Base-by-base conservation (phyloP, 2,113 vertebrate genomes). In the Elachura formosa region DNA sequence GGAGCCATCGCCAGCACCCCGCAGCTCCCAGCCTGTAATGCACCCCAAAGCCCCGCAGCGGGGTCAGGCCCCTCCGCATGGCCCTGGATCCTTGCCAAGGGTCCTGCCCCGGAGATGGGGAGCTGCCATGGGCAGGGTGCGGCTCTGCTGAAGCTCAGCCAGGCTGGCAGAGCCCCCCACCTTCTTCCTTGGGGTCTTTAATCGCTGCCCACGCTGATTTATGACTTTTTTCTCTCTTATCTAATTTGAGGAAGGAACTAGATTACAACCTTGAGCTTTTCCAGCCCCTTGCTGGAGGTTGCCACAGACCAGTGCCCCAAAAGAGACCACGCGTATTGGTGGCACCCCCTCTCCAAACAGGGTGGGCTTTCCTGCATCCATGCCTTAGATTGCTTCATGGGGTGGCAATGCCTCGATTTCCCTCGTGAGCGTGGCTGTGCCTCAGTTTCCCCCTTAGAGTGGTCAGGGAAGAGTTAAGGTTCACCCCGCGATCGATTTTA, bases 211-310 rank as follows among this genome's bases (percentile, higher is more conserved):
- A 13, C 0, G 16, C 46, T 95, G 92, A 96, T 96, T 91, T 84
- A 96, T 73, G 84, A 58, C 84, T 84, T 69, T 83, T 89, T 80
- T 23, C 52, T 14, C 49, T 80, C 68, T 95, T 61, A 95, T 95
- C 51, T 94, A 89, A 91, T 94, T 93, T 87, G 87, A 94, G 68
- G 59, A 91, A 89, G 87, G 94, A 93, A 94, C 80, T 36, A 94
- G 94, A 96, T 95, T 95, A 96, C 22, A 86, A 80, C 86, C 88
- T 95, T 93, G 92, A 89, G 87, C 76, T 94, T 95, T 72, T 73
- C 94, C 92, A 95, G 92, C 67, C 48, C 82, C 17, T 0, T 1
- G 26, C 82, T n/a, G 31, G 81, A 64, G 69, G 34, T 49, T 16
- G 83, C 71, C 26, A 1, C 84, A 64, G 64, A 40, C 3, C 80